These are phyloP conservation scores for Tetranychus piercei DNA, from an alignment of 2,888 invertebrate genomes.

Conservation along the genomic window DNA sequence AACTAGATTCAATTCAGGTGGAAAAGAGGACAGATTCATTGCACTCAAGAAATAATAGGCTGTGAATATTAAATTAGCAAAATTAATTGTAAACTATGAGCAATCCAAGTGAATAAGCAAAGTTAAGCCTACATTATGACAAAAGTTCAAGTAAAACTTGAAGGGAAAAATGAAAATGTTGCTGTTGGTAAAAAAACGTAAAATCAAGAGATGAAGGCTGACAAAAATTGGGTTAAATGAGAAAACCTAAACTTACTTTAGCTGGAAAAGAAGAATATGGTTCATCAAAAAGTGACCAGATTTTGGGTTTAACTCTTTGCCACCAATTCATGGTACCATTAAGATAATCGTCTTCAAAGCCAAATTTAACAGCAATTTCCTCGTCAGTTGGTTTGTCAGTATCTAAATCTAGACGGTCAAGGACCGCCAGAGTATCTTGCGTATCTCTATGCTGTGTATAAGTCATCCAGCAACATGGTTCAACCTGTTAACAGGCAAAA, in stretches of 20 bases:
- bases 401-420: constrained; percentile 40
- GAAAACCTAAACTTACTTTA: constrained; percentile 32
- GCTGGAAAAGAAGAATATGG: constrained; percentile 38
- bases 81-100: background rate
- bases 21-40: too few relatives aligned
- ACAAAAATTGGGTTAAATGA: too few relatives aligned
- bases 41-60: background rate
- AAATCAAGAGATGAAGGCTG: too few relatives aligned
- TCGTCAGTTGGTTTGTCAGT: constrained; percentile 39
- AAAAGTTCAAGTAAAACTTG: background rate
- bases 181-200: too few relatives aligned
- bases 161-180: too few relatives aligned
- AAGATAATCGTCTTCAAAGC: constrained; percentile 37
- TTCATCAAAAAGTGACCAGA: constrained; percentile 40
- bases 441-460: constrained; percentile 43
- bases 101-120: too few relatives aligned
- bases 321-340: constrained; percentile 36
- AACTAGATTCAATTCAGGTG: too few relatives aligned
- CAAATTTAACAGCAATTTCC: constrained; percentile 39
- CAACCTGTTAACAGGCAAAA: constrained; percentile 30
- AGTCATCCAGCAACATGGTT: constrained; percentile 42
- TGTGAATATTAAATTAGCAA: background rate
- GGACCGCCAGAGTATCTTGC: constrained; percentile 37
- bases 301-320: constrained; percentile 38
- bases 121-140: background rate